These are phyloP conservation scores for Hyperoplus lanceolatus DNA, from an alignment of 2,797 vertebrate genomes.

Conservation along the genomic window DNA sequence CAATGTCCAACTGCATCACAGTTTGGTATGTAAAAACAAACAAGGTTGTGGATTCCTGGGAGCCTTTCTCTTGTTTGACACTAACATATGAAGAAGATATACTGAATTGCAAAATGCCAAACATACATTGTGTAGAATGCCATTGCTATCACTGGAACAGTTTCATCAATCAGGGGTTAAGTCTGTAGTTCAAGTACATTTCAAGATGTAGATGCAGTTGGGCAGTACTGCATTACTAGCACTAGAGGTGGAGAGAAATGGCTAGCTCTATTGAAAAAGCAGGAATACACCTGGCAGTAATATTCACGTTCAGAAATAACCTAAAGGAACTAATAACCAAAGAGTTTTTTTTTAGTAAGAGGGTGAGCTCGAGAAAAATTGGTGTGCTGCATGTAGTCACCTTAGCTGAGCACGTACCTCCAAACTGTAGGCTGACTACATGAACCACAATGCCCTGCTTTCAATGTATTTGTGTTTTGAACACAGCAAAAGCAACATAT, in stretches of 20 bases:
- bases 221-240: neutral
- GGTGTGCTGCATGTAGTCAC: neutral
- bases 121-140: neutral
- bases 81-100: slow-evolving; percentile 17
- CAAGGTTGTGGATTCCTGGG: slow-evolving; percentile 40
- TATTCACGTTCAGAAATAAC: no score
- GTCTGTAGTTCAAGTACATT: slow-evolving; percentile 7
- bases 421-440: neutral
- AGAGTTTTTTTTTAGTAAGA: neutral
- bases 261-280: neutral
- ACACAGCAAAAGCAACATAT: neutral
- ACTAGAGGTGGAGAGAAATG: neutral
- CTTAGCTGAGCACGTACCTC: neutral
- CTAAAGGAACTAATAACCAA: no score
- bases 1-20: slow-evolving; percentile 47
- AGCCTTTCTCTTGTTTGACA: slow-evolving; percentile 14
- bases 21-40: slow-evolving; percentile 62
- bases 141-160: neutral
- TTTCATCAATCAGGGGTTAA: slow-evolving; percentile 3
- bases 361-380: neutral
- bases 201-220: neutral
- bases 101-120: slow-evolving; percentile 21
- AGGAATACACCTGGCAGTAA: neutral
- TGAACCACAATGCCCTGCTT: neutral
- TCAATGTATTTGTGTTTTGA: neutral